Conservation (phyloP, 2,888 invertebrate genomes). For the Melolontha melolontha region DNA sequence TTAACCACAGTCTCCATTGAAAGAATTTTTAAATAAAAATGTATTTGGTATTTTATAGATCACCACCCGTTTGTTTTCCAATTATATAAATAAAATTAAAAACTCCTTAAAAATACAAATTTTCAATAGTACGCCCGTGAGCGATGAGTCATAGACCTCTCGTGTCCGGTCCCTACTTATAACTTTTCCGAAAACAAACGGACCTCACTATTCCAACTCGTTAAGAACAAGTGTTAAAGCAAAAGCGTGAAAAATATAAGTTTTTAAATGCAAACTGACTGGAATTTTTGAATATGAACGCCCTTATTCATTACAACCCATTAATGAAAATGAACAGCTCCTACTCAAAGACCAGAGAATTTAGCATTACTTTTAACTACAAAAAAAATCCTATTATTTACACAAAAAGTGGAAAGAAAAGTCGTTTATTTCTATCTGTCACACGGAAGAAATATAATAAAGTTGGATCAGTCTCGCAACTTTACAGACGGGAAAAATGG, state of each 20-base stretch:
- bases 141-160: too few relatives aligned
- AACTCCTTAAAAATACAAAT: too few relatives aligned
- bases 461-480: not conserved
- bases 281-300: not conserved
- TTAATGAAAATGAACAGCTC: not conserved
- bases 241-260: not conserved
- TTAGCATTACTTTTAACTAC: not conserved
- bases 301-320: not conserved
- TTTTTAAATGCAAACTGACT: not conserved
- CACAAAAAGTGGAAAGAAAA: not conserved
- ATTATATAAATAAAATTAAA: too few relatives aligned
- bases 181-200: conserved; percentile 4
- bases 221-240: not conserved
- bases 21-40: too few relatives aligned
- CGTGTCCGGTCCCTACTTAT: too few relatives aligned
- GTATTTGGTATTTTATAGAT: too few relatives aligned
- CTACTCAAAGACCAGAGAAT: not conserved
- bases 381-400: not conserved
- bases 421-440: not conserved
- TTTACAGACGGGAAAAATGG: not conserved
- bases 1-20: too few relatives aligned
- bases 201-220: conserved; percentile 6
- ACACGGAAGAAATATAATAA: not conserved
- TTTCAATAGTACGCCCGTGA: too few relatives aligned
- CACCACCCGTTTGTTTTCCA: too few relatives aligned